Evolutionary conservation across 53 echinoderm and acorn worm genomes (phyloP).

Genomic region (Zoroaster sp.): DNA sequence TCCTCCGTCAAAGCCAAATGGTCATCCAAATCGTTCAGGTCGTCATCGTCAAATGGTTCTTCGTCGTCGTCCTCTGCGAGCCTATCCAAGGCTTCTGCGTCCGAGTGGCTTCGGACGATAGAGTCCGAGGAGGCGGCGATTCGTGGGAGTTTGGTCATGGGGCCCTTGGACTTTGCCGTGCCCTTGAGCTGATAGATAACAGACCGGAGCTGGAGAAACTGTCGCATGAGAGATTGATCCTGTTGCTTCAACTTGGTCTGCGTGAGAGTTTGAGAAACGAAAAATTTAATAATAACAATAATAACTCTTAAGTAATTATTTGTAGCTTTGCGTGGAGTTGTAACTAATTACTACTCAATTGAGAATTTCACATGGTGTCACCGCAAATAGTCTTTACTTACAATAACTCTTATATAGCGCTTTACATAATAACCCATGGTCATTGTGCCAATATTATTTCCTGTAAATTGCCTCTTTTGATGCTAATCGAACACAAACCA

Average conservation of each 20-base stretch:
- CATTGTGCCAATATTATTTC: too few relatives aligned
- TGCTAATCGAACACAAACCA: too few relatives aligned
- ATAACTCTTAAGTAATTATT: too few relatives aligned
- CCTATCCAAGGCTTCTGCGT: neutral
- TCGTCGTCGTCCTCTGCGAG: conserved; percentile 25
- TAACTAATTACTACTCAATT: too few relatives aligned
- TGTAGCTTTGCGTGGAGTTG: too few relatives aligned
- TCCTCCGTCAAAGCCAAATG: conserved; percentile 46
- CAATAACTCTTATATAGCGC: too few relatives aligned
- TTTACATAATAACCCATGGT: too few relatives aligned
- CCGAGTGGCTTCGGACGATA: neutral
- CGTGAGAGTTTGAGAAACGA: neutral
- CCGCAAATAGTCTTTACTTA: too few relatives aligned
- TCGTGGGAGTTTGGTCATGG: conserved; percentile 9
- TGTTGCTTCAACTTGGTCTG: conserved; percentile 87
- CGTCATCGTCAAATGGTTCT: conserved; percentile 15
- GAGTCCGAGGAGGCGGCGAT: conserved; percentile 26
- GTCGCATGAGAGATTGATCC: conserved; percentile 91
- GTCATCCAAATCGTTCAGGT: conserved; percentile 41
- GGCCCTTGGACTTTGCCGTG: neutral
- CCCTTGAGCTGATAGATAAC: conserved; percentile 81
- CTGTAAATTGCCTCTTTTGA: too few relatives aligned
- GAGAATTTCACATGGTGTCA: too few relatives aligned
- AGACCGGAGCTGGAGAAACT: conserved; percentile 91
- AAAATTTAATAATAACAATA: neutral